Evolutionary conservation across 2,113 vertebrate species (phyloP).

Genomic region (Perca flavescens): DNA sequence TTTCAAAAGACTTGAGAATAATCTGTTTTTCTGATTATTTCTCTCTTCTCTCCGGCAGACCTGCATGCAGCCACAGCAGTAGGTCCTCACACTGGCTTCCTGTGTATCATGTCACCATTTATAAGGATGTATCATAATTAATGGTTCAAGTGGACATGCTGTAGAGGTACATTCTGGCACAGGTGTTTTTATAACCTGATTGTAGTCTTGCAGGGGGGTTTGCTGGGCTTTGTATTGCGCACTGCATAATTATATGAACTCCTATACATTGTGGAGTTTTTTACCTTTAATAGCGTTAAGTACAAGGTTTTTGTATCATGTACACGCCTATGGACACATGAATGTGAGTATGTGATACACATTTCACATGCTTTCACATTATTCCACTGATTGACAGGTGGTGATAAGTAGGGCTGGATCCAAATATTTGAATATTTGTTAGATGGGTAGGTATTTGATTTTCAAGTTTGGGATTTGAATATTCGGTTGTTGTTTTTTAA

Average conservation of each 20-base stretch:
- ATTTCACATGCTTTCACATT: neutral
- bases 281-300: neutral
- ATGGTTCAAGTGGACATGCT: neutral
- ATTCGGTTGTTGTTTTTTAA: too few species aligned
- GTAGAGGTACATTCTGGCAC: neutral
- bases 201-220: neutral
- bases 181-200: neutral
- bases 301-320: neutral
- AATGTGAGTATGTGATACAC: neutral
- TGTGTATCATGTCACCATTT: neutral
- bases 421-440: too few species aligned
- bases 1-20: slow-evolving; percentile 41
- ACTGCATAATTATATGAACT: neutral
- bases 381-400: neutral
- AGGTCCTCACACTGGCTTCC: neutral
- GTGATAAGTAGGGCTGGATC: neutral
- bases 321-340: neutral
- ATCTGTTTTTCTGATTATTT: slow-evolving; percentile 9
- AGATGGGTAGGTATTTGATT: too few species aligned
- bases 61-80: neutral
- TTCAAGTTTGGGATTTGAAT: too few species aligned
- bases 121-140: neutral
- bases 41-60: neutral
- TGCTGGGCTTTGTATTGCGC: neutral
- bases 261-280: neutral